Base-by-base conservation (phyloP, 2,113 vertebrate genomes). In the Coturnix japonica region DNA sequence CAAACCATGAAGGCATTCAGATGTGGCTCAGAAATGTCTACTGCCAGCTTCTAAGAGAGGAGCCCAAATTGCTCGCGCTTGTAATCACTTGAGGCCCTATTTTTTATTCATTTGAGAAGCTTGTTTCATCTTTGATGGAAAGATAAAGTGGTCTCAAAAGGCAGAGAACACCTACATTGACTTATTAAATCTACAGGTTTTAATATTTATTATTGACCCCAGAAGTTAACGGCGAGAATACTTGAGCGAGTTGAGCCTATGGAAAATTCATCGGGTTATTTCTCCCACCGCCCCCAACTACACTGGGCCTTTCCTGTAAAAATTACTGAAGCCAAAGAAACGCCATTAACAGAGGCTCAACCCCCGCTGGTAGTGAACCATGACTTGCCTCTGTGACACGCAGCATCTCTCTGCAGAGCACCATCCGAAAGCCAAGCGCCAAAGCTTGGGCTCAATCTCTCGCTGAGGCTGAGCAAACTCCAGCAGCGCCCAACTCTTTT, bases 51-150 rank as follows among this genome's bases (percentile, higher is more conserved):
- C 86, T 94, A 71, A 75, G 70, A 95, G 66, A 93, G 74, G 9
- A 96, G 78, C 77, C 93, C 94, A 95, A 80, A 89, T 89, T 94
- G 96, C 87, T 91, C 90, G 60, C 84, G 81, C 95, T 96, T 95
- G 96, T 96, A 95, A 95, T 96, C 94, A 96, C 96, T 96, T 95
- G 96, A 90, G 84, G 85, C 84, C 91, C 94, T 95, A 95, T 95
- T 95, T 96, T 95, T 96, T 96, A 97, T 96, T 96, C 96, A 97
- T 96, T 93, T 95, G 73, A 90, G 92, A 81, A 86, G 67, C 94
- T 92, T 83, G 80, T 82, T 89, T 94, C 57, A 56, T 93, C 94
- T 92, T 95, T 69, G 87, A 73, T 81, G 95, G 92, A 91, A 54
- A 89, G 91, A 88, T 91, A 81, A 95, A 95, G 91, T 71, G 82